Base-by-base conservation (phyloP, 2,888 invertebrate genomes). In the Epirrita christyi region DNA sequence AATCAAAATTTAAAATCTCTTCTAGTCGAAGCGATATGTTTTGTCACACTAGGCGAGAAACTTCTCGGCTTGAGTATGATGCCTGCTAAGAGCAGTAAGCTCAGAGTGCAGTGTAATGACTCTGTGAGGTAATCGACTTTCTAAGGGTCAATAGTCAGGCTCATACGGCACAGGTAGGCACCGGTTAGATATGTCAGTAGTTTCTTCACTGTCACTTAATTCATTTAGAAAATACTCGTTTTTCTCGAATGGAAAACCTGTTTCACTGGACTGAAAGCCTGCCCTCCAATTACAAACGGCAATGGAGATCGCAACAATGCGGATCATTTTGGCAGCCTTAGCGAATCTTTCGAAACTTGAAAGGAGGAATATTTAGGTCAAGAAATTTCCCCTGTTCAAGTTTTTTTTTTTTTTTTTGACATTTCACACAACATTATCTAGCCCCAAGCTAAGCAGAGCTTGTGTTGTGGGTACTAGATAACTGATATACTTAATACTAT, bases 81-180 rank as follows among this genome's bases (percentile, higher is more conserved):
- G 21, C 21, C 32, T 9, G 6, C 32, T 9, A 32, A 2, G 36
- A 9, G 32, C 29, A 43, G 28, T 15, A 47, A 47, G 48, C 58
- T 54, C 44, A 8, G 0, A 13, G 38, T 38, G n/a, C 11, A 38
- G 34, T 15, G 53, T 46, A 60, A 47, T 45, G 57, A 42, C 52
- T 52, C 37, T 53, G 29, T 56, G 59, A 62, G 59, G 61, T 66
- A 66, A 61, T 59, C 54, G 43, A 56, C 64, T 67, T 67, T 64
- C 66, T 63, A 61, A 52, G 14, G 66, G 59, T 63, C 67, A 67
- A 54, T 51, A 58, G 55, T 58, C 62, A 56, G 54, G 7, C 53
- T 45, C 60, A 50, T 59, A 59, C 47, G 34, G 15, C 53, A 52
- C 58, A 21, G n/a, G 40, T 28, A 38, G 14, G 21, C 27, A 61